Conservation (phyloP, 2,888 invertebrate species). For the Alitta virens region DNA sequence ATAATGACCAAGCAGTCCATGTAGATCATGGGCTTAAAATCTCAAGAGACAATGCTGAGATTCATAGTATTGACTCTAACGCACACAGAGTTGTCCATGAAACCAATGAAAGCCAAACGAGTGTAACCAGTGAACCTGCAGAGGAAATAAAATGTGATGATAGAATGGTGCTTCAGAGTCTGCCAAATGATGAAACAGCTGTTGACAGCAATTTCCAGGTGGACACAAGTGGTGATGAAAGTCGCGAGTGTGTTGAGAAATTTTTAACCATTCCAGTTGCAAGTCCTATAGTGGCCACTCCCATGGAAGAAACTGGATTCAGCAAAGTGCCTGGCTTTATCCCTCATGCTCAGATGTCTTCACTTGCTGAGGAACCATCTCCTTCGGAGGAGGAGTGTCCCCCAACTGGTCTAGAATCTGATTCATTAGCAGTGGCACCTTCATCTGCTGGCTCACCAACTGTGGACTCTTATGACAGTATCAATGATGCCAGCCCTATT, state of each 20-base stretch:
- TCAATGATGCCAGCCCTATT: too few species aligned
- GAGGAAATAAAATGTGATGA: too few species aligned
- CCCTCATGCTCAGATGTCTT: slow-evolving; percentile 6
- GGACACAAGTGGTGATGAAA: not conserved
- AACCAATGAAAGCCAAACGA: not conserved
- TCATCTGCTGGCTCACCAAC: too few species aligned
- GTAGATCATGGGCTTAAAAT: too few species aligned
- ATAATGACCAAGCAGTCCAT: too few species aligned
- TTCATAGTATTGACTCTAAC: too few species aligned
- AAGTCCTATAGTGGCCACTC: slow-evolving; percentile 19
- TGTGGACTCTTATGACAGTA: too few species aligned
- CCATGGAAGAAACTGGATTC: slow-evolving; percentile 20
- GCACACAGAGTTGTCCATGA: not conserved
- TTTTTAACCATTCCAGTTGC: slow-evolving; percentile 8
- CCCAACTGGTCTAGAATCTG: too few species aligned
- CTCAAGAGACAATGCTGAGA: too few species aligned
- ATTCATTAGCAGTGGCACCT: too few species aligned
- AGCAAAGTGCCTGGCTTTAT: slow-evolving; percentile 22
- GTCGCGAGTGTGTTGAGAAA: slow-evolving; percentile 14
- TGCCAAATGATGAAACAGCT: not conserved
- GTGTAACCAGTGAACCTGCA: too few species aligned
- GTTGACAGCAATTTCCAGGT: not conserved
- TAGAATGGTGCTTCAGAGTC: too few species aligned
- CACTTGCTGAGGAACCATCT: not conserved
- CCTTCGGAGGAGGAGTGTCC: not conserved